Conservation (phyloP, 2,888 invertebrate species). For the Agrilus biguttatus region DNA sequence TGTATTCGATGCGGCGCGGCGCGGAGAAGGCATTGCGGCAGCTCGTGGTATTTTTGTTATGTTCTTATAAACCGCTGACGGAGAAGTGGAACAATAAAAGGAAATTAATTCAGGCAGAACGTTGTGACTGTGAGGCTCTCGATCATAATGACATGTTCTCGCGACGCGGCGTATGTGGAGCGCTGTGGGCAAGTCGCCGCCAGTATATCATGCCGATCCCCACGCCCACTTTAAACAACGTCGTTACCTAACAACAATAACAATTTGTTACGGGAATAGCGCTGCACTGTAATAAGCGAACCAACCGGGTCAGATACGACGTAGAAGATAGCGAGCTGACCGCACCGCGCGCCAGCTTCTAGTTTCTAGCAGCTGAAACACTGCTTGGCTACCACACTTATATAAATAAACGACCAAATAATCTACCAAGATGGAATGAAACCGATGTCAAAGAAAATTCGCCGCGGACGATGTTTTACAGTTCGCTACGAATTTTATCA, state of each 20-base stretch:
- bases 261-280: slow-evolving; percentile 32
- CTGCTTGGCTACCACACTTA: no score
- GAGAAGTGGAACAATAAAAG: slow-evolving; percentile 7
- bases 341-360: no score
- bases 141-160: slow-evolving; percentile 26
- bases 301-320: slow-evolving; percentile 22
- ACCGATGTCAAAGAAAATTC: no score
- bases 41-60: no score
- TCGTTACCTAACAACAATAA: slow-evolving; percentile 34
- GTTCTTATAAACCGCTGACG: background rate
- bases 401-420: no score
- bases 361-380: no score
- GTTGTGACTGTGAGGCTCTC: slow-evolving; percentile 20
- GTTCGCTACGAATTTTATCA: no score
- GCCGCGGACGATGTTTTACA: no score
- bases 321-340: no score
- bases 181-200: slow-evolving; percentile 23
- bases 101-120: slow-evolving; percentile 13
- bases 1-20: no score
- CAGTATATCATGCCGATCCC: slow-evolving; percentile 26
- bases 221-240: slow-evolving; percentile 31
- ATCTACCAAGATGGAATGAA: no score
- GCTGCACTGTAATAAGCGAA: slow-evolving; percentile 26
- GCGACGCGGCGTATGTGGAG: slow-evolving; percentile 21
- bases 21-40: no score